phyloP scores from a whole-genome alignment of 2,888 invertebrate genomes.

The Eupithecia centaureata region DNA sequence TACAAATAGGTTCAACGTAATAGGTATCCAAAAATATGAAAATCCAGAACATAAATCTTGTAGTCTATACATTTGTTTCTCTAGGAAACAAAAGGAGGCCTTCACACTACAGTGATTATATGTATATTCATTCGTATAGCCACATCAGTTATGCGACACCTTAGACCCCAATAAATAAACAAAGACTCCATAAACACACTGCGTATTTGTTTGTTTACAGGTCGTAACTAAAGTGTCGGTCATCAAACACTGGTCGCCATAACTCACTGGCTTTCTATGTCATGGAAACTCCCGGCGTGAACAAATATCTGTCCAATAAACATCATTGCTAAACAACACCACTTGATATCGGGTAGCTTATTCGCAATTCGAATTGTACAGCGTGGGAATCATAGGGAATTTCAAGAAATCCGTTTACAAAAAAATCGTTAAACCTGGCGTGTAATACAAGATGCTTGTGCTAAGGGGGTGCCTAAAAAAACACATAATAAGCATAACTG shows the following conservation, averaged over 20 bases:
- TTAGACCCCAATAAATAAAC: neutral
- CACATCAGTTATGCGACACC: neutral
- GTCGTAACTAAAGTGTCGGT: slow-evolving; percentile 13
- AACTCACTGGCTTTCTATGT: slow-evolving; percentile 1
- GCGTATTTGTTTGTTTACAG: slow-evolving; percentile 6
- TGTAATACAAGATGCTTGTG: neutral
- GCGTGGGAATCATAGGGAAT: neutral
- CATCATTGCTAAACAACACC: slow-evolving; percentile 11
- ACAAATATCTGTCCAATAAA: slow-evolving; percentile 23
- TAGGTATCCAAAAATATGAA: too few relatives aligned
- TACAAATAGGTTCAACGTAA: too few relatives aligned
- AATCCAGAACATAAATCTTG: too few relatives aligned
- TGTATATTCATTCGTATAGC: too few relatives aligned
- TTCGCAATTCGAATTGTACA: slow-evolving; percentile 1
- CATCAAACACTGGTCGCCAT: slow-evolving; percentile 21
- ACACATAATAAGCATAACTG: neutral
- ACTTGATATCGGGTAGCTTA: neutral
- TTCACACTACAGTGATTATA: too few relatives aligned
- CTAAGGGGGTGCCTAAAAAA: neutral
- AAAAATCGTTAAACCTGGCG: neutral
- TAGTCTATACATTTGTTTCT: too few relatives aligned
- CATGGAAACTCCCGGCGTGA: neutral
- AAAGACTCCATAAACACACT: neutral
- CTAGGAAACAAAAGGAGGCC: too few relatives aligned
- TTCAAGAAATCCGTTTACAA: neutral